Percentiles rank a stretch among this genome's conserved stretches.
phyloP scores from a whole-genome alignment of 2,113 vertebrate species.

The Pogona vitticeps region DNA sequence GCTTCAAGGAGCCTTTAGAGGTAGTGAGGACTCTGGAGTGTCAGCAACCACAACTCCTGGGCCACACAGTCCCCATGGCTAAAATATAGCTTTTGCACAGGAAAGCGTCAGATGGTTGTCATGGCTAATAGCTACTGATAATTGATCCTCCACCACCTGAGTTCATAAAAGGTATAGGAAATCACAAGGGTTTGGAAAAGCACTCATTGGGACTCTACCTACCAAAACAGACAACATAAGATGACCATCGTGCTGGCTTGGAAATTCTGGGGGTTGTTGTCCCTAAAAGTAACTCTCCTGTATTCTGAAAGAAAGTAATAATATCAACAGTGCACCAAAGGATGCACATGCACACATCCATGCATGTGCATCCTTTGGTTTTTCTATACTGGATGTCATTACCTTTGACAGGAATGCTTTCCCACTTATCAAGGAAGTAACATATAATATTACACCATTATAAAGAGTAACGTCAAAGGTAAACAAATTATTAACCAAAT shows the following conservation, averaged over 20 bases:
- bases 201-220: no score
- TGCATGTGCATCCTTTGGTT: background rate
- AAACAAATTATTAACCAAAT: conserved; percentile 39
- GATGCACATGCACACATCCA: background rate
- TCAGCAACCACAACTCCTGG: no score
- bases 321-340: background rate
- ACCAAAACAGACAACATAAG: no score
- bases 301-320: background rate
- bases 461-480: conserved; percentile 6
- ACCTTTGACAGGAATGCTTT: background rate
- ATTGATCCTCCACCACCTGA: background rate
- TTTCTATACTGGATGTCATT: background rate
- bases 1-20: no score
- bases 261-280: no score
- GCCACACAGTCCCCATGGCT: background rate
- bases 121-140: background rate
- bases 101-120: background rate
- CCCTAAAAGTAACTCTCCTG: no score
- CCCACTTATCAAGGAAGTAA: background rate
- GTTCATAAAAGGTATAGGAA: background rate
- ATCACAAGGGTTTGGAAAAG: no score
- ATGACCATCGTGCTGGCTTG: no score
- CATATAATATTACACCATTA: conserved; percentile 31
- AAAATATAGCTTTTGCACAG: background rate
- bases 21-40: no score